Percentiles rank a stretch among this genome's conserved stretches.
Conservation (phyloP, 64 coral and sea anemone genomes). For the Actinia equina region DNA sequence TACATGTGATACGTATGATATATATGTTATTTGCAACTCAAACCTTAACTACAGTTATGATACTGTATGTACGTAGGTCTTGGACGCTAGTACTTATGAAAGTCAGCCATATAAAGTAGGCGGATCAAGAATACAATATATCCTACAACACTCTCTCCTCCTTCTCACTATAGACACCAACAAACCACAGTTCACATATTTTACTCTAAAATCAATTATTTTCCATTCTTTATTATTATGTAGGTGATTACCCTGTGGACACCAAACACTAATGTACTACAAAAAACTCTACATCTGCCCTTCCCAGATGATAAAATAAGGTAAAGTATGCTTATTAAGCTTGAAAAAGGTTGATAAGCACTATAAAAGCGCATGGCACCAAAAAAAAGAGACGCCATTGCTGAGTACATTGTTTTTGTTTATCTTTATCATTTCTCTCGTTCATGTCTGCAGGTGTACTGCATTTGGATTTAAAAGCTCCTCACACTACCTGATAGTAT, state of each 20-base stretch:
- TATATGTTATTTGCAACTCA: too few species aligned
- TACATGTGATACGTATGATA: too few species aligned
- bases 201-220: neutral
- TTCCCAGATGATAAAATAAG: conserved; percentile 66
- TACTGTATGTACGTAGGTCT: too few species aligned
- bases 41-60: too few species aligned
- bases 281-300: conserved; percentile 67
- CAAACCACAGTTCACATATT: neutral
- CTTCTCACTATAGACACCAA: neutral
- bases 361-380: too few species aligned
- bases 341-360: too few species aligned
- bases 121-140: too few species aligned
- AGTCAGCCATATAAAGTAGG: too few species aligned
- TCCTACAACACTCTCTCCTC: neutral
- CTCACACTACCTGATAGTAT: conserved; percentile 47
- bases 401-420: neutral
- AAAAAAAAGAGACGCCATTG: neutral
- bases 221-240: neutral
- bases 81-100: too few species aligned
- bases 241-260: conserved; percentile 85
- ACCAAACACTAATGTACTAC: conserved; percentile 73
- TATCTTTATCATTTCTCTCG: neutral
- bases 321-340: conserved; percentile 18
- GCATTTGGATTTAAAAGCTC: conserved; percentile 55
- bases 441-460: conserved; percentile 9